These are phyloP conservation scores for Mycetomoellerius zeteki DNA, from an alignment of 1,140 invertebrate genomes.

Conservation along the genomic window DNA sequence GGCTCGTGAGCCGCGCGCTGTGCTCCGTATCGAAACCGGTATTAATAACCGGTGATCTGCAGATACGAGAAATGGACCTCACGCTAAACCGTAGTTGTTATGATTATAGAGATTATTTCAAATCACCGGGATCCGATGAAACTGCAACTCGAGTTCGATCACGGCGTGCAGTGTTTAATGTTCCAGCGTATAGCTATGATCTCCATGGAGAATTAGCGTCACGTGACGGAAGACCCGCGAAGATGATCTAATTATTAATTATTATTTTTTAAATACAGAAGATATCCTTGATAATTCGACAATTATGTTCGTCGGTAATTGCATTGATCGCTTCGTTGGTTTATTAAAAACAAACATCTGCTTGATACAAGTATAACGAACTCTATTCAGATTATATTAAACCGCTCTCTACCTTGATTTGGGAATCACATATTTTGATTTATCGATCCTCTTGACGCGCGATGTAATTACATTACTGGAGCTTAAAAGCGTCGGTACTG, in stretches of 20 bases:
- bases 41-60: background rate
- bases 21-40: background rate
- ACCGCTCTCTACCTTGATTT: background rate
- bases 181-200: background rate
- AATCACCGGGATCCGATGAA: background rate
- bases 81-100: background rate
- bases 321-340: background rate
- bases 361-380: background rate
- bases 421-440: slow-evolving; percentile 8
- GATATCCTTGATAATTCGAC: background rate
- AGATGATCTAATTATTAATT: background rate
- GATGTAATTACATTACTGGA: background rate
- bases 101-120: background rate
- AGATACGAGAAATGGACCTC: background rate
- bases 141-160: background rate
- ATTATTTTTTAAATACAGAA: background rate
- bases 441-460: background rate
- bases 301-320: background rate
- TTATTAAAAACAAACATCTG: background rate
- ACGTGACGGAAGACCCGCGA: background rate
- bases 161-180: background rate
- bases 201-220: background rate
- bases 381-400: background rate
- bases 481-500: background rate
- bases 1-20: background rate